Base-by-base conservation (phyloP, 2,888 invertebrate genomes). In the Eristalis intricaria region DNA sequence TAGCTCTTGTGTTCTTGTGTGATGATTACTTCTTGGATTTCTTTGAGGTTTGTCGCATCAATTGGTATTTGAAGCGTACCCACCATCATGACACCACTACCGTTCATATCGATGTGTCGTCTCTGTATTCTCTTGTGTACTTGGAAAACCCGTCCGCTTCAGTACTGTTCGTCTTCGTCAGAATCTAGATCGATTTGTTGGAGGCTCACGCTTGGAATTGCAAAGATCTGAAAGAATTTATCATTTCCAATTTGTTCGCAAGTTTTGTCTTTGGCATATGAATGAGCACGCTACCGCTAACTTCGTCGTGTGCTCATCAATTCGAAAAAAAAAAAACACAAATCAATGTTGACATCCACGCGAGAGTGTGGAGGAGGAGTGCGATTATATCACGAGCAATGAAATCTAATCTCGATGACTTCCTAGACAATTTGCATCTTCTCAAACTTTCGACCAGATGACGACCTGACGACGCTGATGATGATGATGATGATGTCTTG, bases 61-160 rank as follows among this genome's bases (percentile, higher is more conserved):
- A 69, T 69, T 63, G 68, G 71, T 71, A 23, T 79, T 85, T 76
- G 77, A 77, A 81, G 77, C 75, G 66, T 78, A 82, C 74, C 74
- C 68, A 84, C 38, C n/a, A n/a, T 32, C 32, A 32, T 32, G 7
- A 8, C 10, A 10, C 32, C 23, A 29, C 60, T 26, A 61, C 79
- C 73, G 26, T 76, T 87, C 43, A 84, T 80, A 76, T 87, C 79
- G 76, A 80, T 87, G 68, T 71, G 76, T 19, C 26, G 26, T 26
- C 26, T 26, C 26, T 1, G 1, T 7, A 2, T 0, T 29, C 29
- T 29, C 4, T 29, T 1, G 32, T 32, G 32, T 32, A 10, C 32
- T 32, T 73, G 22, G 22, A 63, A 38, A 38, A 13, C 7, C n/a
- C n/a, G 43, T n/a, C 26, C 26, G 26, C 26, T 26, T 26, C 7